phyloP scores from a whole-genome alignment of 2,113 vertebrate species.

The Riparia riparia region DNA sequence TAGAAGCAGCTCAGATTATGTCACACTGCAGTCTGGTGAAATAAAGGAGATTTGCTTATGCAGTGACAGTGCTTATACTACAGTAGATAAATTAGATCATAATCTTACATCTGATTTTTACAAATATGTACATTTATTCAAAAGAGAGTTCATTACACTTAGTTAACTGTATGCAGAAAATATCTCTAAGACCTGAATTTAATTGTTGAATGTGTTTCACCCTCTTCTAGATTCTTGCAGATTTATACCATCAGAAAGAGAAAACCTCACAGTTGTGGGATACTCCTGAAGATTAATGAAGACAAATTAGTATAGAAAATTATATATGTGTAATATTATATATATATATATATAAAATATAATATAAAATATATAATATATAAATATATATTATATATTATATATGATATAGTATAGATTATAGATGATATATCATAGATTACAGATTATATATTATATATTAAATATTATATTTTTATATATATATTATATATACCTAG shows the following conservation, averaged over 20 bases:
- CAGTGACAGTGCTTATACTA: background rate
- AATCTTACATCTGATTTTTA: background rate
- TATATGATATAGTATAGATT: too few relatives aligned
- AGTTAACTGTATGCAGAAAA: background rate
- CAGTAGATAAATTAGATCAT: background rate
- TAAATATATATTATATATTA: too few relatives aligned
- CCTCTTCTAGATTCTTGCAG: background rate
- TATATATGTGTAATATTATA: too few relatives aligned
- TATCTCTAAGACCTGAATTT: background rate
- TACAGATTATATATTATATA: too few relatives aligned
- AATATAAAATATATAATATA: too few relatives aligned
- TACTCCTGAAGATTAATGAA: background rate
- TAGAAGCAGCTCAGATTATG: background rate
- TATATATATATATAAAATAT: too few relatives aligned
- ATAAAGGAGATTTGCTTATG: background rate
- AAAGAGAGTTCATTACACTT: background rate
- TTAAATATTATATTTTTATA: too few relatives aligned
- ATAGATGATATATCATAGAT: too few relatives aligned
- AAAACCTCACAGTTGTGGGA: accelerated
- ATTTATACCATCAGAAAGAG: background rate
- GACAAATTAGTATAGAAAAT: background rate
- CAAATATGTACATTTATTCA: background rate
- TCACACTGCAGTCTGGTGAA: background rate
- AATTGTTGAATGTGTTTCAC: background rate
- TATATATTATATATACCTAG: background rate